phyloP scores from a whole-genome alignment of 1,140 invertebrate genomes.

The Drosophila ercepeae region DNA sequence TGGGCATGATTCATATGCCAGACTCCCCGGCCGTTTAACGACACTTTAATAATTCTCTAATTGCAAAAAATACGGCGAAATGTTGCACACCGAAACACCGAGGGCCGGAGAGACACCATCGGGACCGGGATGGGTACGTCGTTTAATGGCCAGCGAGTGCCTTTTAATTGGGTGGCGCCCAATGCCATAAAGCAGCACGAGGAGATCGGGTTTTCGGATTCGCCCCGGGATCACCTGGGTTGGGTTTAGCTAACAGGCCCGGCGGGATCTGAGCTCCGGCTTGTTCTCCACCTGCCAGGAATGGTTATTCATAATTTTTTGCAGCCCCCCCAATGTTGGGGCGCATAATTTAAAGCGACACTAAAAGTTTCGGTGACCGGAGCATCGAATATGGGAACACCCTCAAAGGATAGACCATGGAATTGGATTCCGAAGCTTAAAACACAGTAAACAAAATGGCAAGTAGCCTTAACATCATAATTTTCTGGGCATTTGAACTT shows the following conservation, averaged over 20 bases:
- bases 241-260: not conserved
- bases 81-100: constrained; percentile 46
- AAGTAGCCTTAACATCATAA: constrained; percentile 62
- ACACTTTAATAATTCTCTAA: constrained; percentile 78
- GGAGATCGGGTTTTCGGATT: constrained; percentile 38
- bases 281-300: constrained; percentile 37
- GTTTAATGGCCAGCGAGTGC: constrained; percentile 66
- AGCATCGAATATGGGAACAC: not conserved
- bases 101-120: constrained; percentile 8
- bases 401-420: not conserved
- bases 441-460: not conserved
- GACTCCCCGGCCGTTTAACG: constrained; percentile 57
- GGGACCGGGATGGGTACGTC: not conserved
- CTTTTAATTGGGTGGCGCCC: constrained; percentile 76
- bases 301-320: constrained; percentile 69
- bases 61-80: constrained; percentile 63
- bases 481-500: constrained; percentile 61
- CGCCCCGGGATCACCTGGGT: constrained; percentile 11
- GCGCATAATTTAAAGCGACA: constrained; percentile 47
- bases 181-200: constrained; percentile 58
- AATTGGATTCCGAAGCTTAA: not conserved
- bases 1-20: constrained; percentile 65
- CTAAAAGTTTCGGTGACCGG: constrained; percentile 26
- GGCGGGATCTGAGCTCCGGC: not conserved
- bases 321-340: constrained; percentile 7